Evolutionary conservation across 2,888 invertebrate species (phyloP), one percentile per base, ranked within the genome.

Genomic region (Reticulitermes lucifugus): DNA sequence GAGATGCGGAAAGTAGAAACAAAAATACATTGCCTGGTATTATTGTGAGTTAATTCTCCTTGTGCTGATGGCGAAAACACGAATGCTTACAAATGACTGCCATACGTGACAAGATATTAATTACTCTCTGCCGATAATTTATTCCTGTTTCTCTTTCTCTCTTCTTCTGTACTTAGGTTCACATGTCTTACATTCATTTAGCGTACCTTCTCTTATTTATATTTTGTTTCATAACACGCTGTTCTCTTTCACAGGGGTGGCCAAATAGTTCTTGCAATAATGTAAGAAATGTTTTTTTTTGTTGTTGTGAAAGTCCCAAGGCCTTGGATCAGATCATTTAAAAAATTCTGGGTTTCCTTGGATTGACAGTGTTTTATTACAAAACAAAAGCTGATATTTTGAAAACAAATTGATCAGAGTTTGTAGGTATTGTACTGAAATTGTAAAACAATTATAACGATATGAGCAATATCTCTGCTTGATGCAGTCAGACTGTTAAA

Each of bases 21-120:
- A 55, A 55, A 55, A 12, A 46, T 4, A 1, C 25, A 65, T 65
- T 65, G 9, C 65, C 6, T n/a, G 6, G n/a, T 1, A 65, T n/a
- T 65, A n/a, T 65, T 25, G n/a, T 65, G 65, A 79, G 79, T n/a
- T 79, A 41, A 79, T 46, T 79, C 51, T 79, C 14, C 79, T 51
- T 25, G 25, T 79, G 79, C 29, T 79, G 79, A 81, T 59, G 80
- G 59, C 60, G n/a, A 65, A 60, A 43, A 70, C 81, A 70, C 25
- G 81, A 65, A 14, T 46, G 25, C 59, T 22, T 81, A 81, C 81
- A 81, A 81, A 70, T 81, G 81, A 81, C n/a, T 81, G 14, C 35
- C 22, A 81, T 43, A 70, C 81, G 81, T 81, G 81, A 81, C 81
- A 81, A 65, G 65, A 70, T 46, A 81, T 70, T 81, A 81, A 81